A percentile compares a stretch with the other conserved stretches of the same genome.
These are phyloP conservation scores for Nymphicus hollandicus DNA, from an alignment of 2,113 vertebrate species.

Conservation along the genomic window DNA sequence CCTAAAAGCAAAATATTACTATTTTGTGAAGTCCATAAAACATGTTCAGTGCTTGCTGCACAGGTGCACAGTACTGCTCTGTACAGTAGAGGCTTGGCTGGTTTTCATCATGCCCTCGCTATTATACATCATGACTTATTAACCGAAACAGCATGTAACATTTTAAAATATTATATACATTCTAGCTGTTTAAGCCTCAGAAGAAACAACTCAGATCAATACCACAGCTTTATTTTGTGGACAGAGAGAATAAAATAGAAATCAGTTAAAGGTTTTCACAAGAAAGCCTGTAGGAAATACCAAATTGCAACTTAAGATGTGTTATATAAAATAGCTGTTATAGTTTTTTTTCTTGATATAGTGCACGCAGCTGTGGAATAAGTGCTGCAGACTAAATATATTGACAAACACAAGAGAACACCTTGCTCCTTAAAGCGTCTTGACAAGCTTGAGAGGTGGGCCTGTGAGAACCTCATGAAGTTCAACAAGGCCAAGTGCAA, in stretches of 20 bases:
- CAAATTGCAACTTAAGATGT: neutral
- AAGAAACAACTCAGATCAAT: neutral
- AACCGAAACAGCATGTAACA: neutral
- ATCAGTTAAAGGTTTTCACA: neutral
- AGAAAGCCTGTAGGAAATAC: neutral
- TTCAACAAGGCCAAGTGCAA: neutral
- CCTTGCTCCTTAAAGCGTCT: neutral
- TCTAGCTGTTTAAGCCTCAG: neutral
- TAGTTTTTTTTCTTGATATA: neutral
- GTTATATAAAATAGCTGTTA: neutral
- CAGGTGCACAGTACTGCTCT: neutral
- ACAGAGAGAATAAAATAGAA: neutral
- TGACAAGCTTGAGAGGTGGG: neutral
- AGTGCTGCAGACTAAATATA: neutral
- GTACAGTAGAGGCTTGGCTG: neutral
- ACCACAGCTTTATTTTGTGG: neutral
- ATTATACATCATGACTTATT: neutral
- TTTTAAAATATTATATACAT: neutral
- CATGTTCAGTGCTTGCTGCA: neutral
- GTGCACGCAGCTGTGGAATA: neutral
- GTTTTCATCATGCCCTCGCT: neutral
- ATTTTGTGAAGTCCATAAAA: neutral
- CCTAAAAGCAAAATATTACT: conserved; percentile 6
- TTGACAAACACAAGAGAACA: neutral
- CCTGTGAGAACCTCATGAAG: neutral